Evolutionary conservation across 2,888 invertebrate genomes (phyloP).

Genomic region (Clitarchus hookeri): DNA sequence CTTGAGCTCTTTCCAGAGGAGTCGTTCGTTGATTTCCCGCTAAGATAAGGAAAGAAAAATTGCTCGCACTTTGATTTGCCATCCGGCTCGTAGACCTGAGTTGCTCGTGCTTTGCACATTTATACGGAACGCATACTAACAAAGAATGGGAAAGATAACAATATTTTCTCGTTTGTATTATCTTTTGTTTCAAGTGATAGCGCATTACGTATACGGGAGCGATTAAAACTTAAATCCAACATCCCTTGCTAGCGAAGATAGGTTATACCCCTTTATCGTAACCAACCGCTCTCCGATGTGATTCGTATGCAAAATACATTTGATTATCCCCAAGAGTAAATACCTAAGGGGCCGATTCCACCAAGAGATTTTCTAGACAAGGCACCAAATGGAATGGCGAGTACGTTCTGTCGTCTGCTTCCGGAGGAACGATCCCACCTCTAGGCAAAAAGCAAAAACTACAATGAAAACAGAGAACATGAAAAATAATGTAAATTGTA

Average conservation of each 20-base stretch:
- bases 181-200: constrained; percentile 38
- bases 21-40: constrained; percentile 32
- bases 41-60: constrained; percentile 33
- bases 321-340: constrained; percentile 43
- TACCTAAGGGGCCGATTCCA: constrained; percentile 38
- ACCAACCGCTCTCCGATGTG: constrained; percentile 39
- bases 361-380: constrained; percentile 35
- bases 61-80: constrained; percentile 35
- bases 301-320: constrained; percentile 43
- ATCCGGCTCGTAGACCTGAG: constrained; percentile 25
- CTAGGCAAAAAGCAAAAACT: neutral
- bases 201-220: constrained; percentile 36
- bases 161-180: constrained; percentile 35
- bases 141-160: constrained; percentile 34
- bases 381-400: constrained; percentile 33
- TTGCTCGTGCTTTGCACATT: neutral
- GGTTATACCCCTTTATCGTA: constrained; percentile 41
- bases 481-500: neutral
- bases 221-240: constrained; percentile 42
- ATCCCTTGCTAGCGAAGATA: constrained; percentile 38
- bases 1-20: constrained; percentile 22
- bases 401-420: constrained; percentile 31
- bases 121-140: constrained; percentile 29
- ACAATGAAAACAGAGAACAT: neutral
- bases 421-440: neutral